Evolutionary conservation across 2,113 vertebrate genomes (phyloP).

Genomic region (Cyprinus carpio): DNA sequence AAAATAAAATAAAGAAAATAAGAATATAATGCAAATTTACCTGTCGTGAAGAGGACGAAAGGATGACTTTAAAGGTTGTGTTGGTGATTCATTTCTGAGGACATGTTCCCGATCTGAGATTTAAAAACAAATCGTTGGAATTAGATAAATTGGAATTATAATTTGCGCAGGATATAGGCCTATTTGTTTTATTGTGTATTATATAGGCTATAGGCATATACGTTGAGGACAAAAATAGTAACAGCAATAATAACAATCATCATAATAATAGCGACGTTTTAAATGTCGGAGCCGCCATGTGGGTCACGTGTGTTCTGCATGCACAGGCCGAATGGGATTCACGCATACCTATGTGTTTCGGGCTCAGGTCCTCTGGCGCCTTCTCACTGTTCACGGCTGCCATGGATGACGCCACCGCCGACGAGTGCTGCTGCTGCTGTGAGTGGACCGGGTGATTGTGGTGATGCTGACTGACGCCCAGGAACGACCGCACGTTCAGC

Average conservation of each 20-base stretch:
- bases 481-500: constrained; percentile 92
- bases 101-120: constrained; percentile 86
- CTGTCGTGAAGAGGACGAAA: constrained; percentile 95
- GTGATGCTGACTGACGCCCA: constrained; percentile 89
- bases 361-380: constrained; percentile 83
- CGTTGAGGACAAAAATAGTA: not conserved
- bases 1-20: not conserved
- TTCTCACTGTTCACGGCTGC: constrained; percentile 83
- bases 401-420: constrained; percentile 80
- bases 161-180: not conserved
- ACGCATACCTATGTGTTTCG: constrained; percentile 90
- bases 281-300: not conserved
- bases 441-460: constrained; percentile 81
- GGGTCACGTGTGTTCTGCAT: not conserved
- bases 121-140: constrained; percentile 25
- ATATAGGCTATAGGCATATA: no score
- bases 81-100: constrained; percentile 86
- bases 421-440: constrained; percentile 76
- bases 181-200: not conserved
- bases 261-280: not conserved
- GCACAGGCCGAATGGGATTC: not conserved
- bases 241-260: not conserved
- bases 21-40: constrained; percentile 71
- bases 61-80: constrained; percentile 87
- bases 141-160: not conserved